Evolutionary conservation across 1,140 invertebrate species (phyloP), one percentile per base, ranked within the genome.

Genomic region (Bombus balteatus): DNA sequence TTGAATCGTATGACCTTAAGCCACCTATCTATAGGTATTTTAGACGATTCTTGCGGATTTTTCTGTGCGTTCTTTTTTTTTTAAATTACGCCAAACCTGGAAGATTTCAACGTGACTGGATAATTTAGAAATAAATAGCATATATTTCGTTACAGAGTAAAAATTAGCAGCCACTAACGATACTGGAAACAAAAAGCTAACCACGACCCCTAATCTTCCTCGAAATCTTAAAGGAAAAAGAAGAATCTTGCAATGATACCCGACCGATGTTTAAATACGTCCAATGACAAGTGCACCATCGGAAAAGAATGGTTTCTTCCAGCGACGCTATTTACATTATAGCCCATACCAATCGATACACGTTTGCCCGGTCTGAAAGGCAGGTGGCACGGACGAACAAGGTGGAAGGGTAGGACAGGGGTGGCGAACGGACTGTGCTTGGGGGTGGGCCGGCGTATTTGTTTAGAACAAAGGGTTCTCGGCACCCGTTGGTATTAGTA

Each of bases 401-500:
- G 43, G 57, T 37, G 65, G 65, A 83, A 88, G 81, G 25, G 86
- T 81, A 66, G 53, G 22, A 39, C 25, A 37, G 81, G 68, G 78
- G 43, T 34, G 74, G 59, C 25, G 81, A 43, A 70, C 37, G 62
- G 32, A 41, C 53, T 47, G 6, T 41, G 15, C 47, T 32, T 15
- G 68, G 59, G 73, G 82, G 84, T 87, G 83, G 80, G 87, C 15
- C 59, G 85, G 89, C 88, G 92, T 93, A 94, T 95, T 95, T 95
- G 93, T 94, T 95, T 93, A 93, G 93, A 95, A 95, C 94, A 95
- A 95, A 93, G 86, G 91, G 85, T 81, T 82, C 74, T 83, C 86
- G 68, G 86, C 73, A 88, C 78, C 59, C 86, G 86, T 86, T 83
- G 91, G 92, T 92, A 92, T 92, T 92, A 92, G 91, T 93, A 89